Conservation (phyloP, 2,113 vertebrate species). For the Myotis davidii region DNA sequence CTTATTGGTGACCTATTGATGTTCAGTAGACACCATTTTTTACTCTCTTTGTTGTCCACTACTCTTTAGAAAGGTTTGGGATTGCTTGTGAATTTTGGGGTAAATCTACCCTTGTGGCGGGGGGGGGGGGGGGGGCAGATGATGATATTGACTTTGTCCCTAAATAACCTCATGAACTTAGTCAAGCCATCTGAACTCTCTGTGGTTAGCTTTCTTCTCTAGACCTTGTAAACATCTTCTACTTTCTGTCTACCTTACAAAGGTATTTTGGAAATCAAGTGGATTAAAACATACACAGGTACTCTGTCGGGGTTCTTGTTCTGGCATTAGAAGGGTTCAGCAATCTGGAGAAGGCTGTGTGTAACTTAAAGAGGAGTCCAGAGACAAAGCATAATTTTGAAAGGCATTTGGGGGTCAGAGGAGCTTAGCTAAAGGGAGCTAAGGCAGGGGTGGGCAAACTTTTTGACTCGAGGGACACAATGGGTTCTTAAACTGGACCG, state of each 20-base stretch:
- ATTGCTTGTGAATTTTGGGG: neutral
- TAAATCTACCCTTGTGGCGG: neutral
- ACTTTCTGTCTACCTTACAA: neutral
- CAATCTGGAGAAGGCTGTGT: too few species aligned
- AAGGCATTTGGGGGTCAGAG: too few species aligned
- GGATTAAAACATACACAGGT: neutral
- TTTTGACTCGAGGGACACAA: too few species aligned
- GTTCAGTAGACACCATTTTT: neutral
- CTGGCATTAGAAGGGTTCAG: too few species aligned
- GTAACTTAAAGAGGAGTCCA: too few species aligned
- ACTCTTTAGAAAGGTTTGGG: neutral
- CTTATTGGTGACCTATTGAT: neutral
- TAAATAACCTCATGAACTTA: neutral
- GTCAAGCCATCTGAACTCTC: neutral
- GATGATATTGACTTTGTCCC: neutral
- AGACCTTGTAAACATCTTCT: neutral
- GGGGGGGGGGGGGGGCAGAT: neutral
- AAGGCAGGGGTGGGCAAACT: too few species aligned
- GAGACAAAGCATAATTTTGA: too few species aligned
- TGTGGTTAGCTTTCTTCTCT: neutral
- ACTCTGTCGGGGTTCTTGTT: too few species aligned
- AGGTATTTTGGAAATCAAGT: neutral
- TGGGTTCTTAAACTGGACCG: too few species aligned
- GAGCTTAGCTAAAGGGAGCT: too few species aligned
- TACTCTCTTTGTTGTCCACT: neutral